Base-by-base conservation (phyloP, 2,113 vertebrate species). In the Salvelinus namaycush region DNA sequence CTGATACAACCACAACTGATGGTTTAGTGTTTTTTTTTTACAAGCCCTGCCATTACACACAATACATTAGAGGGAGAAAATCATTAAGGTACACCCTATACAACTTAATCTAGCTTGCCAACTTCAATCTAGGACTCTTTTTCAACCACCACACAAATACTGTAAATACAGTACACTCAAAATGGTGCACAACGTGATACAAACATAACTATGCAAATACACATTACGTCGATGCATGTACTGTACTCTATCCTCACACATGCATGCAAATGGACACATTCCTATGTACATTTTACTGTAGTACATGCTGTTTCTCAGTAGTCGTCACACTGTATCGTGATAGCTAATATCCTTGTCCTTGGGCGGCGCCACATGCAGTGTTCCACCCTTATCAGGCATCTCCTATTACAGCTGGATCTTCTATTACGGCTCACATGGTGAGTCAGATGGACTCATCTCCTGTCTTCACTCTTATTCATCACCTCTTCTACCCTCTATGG, bases 1-100 rank as follows among this genome's bases (percentile, higher is more conserved):
- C 44, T 77, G 73, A 82, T 76, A 70, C 48, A 16, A 0, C 60
- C 57, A 77, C 29, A 0, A 72, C 70, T 88, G 83, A 91, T 89
- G 79, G 72, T 68, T 89, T 54, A 14, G 16, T 54, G 16, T 16
- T 18, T 54, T 18, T 54, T 18, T 54, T 54, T 90, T 87, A 84
- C 72, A 81, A 59, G 18, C 18, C 4, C 0, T 0, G 6, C 73
- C 34, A 68, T 83, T 76, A 68, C 18, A 51, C 68, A 54, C 59
- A 80, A 74, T 75, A 27, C n/a, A 70, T 20, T 34, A 70, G 68
- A n/a, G 24, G 20, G 20, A n/a, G 68, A 44, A 70, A 70, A 48
- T 6, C n/a, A 48, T 39, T 48, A 48, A 9, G 18, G 4, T 5
- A 60, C 57, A n/a, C 7, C 18, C 57, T n/a, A 5, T 6, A 60